Percentiles rank a stretch among this genome's conserved stretches.
phyloP scores from a whole-genome alignment of 2,113 vertebrate species.

The Taxidea taxus region DNA sequence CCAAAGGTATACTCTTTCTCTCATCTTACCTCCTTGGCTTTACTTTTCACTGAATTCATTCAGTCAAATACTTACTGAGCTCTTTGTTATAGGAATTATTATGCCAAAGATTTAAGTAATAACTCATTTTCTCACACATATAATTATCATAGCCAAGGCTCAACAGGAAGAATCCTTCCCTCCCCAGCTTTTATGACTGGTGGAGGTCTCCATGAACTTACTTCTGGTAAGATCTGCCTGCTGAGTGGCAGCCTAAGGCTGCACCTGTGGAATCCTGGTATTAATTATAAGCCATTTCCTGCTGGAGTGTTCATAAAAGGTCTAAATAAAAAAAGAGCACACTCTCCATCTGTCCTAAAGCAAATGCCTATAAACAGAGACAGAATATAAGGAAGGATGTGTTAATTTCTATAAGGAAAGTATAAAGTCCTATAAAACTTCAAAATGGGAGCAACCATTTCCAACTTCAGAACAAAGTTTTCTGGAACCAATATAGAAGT shows the following conservation, averaged over 20 bases:
- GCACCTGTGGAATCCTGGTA: neutral
- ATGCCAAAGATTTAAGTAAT: neutral
- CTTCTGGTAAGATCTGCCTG: neutral
- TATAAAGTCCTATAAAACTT: neutral
- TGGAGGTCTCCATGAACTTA: neutral
- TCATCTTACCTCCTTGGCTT: neutral
- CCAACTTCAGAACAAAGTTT: constrained; percentile 2
- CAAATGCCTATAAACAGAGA: neutral
- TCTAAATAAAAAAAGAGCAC: neutral
- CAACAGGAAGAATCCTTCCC: neutral
- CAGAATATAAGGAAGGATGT: neutral
- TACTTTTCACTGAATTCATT: constrained; percentile 31
- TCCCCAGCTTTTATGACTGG: neutral
- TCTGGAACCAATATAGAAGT: neutral
- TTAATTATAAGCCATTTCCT: neutral
- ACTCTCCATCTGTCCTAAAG: neutral
- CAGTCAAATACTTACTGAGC: neutral
- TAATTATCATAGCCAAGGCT: neutral
- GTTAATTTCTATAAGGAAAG: neutral
- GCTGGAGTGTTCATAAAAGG: neutral
- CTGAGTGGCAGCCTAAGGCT: neutral
- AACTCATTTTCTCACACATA: neutral
- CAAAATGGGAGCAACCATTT: neutral
- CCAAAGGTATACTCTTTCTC: neutral
- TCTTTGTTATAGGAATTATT: neutral